Evolutionary conservation across 2,888 invertebrate species (phyloP).

Genomic region (Andricus curvator): DNA sequence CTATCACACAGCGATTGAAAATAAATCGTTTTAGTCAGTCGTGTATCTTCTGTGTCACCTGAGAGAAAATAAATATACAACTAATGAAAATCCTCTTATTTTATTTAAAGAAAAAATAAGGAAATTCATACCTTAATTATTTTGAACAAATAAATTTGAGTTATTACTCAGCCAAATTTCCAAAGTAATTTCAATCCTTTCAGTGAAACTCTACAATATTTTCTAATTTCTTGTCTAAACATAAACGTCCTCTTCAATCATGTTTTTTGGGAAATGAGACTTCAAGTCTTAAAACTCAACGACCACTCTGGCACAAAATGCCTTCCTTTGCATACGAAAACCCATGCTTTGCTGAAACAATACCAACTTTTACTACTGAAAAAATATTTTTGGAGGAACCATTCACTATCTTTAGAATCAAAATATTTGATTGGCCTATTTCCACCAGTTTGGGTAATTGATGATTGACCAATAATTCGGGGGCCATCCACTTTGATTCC

Average conservation of each 20-base stretch:
- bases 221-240: neutral
- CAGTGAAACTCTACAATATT: neutral
- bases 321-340: conserved; percentile 48
- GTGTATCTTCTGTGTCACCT: conserved; percentile 16
- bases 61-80: conserved; percentile 28
- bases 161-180: too few species aligned
- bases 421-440: neutral
- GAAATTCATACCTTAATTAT: too few species aligned
- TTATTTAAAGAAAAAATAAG: conserved; percentile 5
- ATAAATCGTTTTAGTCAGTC: conserved; percentile 47
- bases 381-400: conserved; percentile 43
- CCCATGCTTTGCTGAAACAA: conserved; percentile 44
- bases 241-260: neutral
- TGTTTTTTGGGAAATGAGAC: conserved; percentile 39
- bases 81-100: conserved; percentile 51
- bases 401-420: conserved; percentile 32
- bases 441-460: neutral
- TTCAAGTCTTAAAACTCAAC: conserved; percentile 38
- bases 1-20: conserved; percentile 45
- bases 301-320: conserved; percentile 49
- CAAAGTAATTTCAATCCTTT: neutral
- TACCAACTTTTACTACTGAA: conserved; percentile 42
- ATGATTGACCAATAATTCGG: neutral
- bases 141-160: too few species aligned
- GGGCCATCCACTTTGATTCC: too few species aligned